Evolutionary conservation across 2,797 vertebrate genomes (phyloP).

Genomic region (Etheostoma perlongum): DNA sequence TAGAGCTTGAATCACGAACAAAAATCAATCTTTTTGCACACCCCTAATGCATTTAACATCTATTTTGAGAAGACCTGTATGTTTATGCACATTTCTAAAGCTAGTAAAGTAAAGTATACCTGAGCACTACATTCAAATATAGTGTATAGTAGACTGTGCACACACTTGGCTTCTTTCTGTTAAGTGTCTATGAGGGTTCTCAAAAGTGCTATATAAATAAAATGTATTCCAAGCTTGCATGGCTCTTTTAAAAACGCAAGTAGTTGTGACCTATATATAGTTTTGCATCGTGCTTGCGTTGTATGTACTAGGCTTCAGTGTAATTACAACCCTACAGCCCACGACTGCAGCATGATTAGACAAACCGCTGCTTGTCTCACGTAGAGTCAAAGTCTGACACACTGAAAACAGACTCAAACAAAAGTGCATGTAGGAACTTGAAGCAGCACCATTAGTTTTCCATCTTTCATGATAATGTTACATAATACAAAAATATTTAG

Average conservation of each 20-base stretch:
- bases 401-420: constrained; percentile 16
- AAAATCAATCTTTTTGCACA: no score
- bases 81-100: no score
- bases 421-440: constrained; percentile 19
- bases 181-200: no score
- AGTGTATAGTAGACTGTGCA: no score
- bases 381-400: neutral
- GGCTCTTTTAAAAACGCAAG: neutral
- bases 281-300: constrained; percentile 4
- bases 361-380: constrained; percentile 18
- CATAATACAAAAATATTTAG: constrained; percentile 2
- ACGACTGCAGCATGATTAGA: constrained; percentile 27
- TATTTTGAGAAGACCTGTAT: no score
- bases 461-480: neutral
- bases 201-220: neutral
- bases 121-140: no score
- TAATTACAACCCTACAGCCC: constrained; percentile 30
- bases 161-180: no score
- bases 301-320: constrained; percentile 24
- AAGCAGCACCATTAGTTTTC: neutral
- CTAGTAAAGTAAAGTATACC: no score
- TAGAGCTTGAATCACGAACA: no score
- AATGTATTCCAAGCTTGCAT: neutral
- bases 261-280: constrained; percentile 17
- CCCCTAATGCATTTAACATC: no score